Conservation (phyloP, 2,113 vertebrate species). For the Nothobranchius furzeri region DNA sequence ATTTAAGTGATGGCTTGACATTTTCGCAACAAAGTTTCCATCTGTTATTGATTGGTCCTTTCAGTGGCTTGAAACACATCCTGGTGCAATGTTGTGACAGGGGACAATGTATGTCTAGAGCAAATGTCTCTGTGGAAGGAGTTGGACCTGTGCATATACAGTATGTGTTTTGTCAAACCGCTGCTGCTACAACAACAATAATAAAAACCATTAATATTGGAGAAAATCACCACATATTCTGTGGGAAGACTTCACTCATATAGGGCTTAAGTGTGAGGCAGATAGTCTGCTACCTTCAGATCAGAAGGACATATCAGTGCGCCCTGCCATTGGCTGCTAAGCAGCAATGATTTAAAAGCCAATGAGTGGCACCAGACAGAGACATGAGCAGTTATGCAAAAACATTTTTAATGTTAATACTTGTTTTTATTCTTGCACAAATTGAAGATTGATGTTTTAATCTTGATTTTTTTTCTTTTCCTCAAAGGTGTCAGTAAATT, state of each 20-base stretch:
- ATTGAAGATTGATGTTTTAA: background rate
- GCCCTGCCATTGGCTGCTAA: background rate
- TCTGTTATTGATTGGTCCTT: slow-evolving; percentile 54
- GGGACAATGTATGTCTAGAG: slow-evolving; percentile 8
- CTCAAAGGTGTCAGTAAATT: slow-evolving; percentile 3
- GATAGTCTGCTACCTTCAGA: background rate
- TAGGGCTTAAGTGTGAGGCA: too few relatives aligned
- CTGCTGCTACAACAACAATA: too few relatives aligned
- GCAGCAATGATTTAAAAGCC: slow-evolving; percentile 6
- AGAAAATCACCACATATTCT: too few relatives aligned
- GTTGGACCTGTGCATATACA: too few relatives aligned
- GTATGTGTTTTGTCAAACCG: too few relatives aligned
- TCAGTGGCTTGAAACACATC: slow-evolving; percentile 43
- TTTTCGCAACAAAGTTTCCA: slow-evolving; percentile 69
- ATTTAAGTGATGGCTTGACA: slow-evolving; percentile 51
- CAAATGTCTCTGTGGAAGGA: slow-evolving; percentile 1
- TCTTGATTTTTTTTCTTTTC: too few relatives aligned
- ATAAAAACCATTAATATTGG: too few relatives aligned
- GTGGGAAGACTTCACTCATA: too few relatives aligned
- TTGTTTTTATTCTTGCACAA: slow-evolving; percentile 17
- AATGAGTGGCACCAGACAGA: background rate
- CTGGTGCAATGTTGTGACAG: slow-evolving; percentile 48
- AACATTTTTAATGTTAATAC: slow-evolving; percentile 3
- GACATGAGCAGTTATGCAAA: slow-evolving; percentile 18
- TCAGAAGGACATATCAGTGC: background rate